Percentiles rank a stretch among this genome's conserved stretches.
Conservation (phyloP, 2,888 invertebrate genomes). For the Tridacna crocea region DNA sequence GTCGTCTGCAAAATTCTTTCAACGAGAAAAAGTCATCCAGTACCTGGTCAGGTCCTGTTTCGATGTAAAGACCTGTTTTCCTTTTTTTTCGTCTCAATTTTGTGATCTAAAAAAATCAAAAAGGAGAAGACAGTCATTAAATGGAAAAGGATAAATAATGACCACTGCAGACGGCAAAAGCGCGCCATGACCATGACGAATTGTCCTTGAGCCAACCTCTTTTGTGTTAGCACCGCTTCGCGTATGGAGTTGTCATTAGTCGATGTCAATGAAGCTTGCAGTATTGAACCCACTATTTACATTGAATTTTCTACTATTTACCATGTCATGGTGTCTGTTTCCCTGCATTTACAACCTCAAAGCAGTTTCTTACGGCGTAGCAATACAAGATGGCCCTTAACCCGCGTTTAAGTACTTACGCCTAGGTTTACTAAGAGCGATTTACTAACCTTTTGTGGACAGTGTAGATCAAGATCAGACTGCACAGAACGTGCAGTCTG, state of each 20-base stretch:
- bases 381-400: too few species aligned
- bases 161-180: conserved; percentile 9
- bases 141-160: not conserved
- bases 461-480: too few species aligned
- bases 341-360: too few species aligned
- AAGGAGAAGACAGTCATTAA: too few species aligned
- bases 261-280: not conserved
- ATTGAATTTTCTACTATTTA: not conserved
- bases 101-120: too few species aligned
- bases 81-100: too few species aligned
- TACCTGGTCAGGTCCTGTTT: not conserved
- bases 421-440: too few species aligned
- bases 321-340: too few species aligned
- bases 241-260: not conserved
- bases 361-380: too few species aligned
- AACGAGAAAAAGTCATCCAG: not conserved
- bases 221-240: not conserved
- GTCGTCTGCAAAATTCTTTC: not conserved
- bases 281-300: not conserved
- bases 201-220: not conserved
- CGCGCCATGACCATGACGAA: conserved; percentile 8
- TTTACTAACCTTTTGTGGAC: too few species aligned
- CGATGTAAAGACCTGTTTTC: not conserved
- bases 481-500: too few species aligned
- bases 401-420: too few species aligned